Base-by-base conservation (phyloP, 2,113 vertebrate genomes). In the Peromyscus polionotus region DNA sequence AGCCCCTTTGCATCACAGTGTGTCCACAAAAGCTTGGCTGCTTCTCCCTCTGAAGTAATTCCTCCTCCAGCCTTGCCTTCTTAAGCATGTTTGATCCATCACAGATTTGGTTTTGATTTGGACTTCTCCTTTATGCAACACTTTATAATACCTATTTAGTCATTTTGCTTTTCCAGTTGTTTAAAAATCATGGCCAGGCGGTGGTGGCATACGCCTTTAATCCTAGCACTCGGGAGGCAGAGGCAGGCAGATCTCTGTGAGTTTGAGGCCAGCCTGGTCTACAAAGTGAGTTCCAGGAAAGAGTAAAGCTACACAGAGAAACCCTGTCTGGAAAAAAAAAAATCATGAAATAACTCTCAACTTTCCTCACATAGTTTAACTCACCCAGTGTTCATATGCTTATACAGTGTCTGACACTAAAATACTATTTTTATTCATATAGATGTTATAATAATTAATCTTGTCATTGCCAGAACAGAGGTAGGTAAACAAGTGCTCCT, bases 281-380 rank as follows among this genome's bases (percentile, higher is more conserved):
- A 42, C 42, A 42, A 42, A 42, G 42, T 42, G 42, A 42, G 42
- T 42, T 42, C 42, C 42, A 42, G 42, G 42, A 42, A 42, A 42
- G 42, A 42, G 42, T 42, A 42, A 42, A 42, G 42, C 42, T 42
- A 42, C 42, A 42, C 42, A 42, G 42, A 42, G 42, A 42, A 42
- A 42, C 42, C 42, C 42, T 42, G 42, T 42, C 42, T 42, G 3
- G 42, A 42, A 42, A 42, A 42, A 42, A 42, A 75, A 90, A 94
- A 88, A 88, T 70, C 22, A n/a, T 26, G 81, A 94, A 86, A 92
- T 42, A 45, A 0, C 5, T 76, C 70, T 85, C 75, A 81, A 59
- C 5, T 94, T 95, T 92, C 59, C 8, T 95, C 75, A 87, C 17
- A 76, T 63, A 75, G 63, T 88, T 75, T 91, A 94, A 95, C 54